Evolutionary conservation across 1,140 invertebrate species (phyloP), one percentile per base, ranked within the genome.

Genomic region (Drosophila nannoptera): DNA sequence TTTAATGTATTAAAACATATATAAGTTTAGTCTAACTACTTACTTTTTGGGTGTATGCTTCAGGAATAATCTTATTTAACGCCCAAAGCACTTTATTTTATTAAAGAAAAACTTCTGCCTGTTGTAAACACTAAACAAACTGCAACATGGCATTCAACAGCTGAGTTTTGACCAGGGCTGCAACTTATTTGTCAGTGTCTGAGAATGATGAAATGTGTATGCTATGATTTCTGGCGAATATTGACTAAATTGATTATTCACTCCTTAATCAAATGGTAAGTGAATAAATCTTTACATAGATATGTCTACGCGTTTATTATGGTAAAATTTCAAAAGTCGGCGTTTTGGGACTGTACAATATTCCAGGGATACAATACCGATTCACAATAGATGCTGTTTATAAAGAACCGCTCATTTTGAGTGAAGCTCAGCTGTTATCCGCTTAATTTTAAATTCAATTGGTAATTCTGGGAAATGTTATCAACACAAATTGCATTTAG

Each of bases 91-190:
- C 54, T 58, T 55, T 9, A 29, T 11, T 52, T 36, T 32, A 61
- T 40, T 31, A 38, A 29, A 7, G 35, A 11, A 3, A 32, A 29
- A n/a, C 14, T 35, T n/a, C 0, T 4, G n/a, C 32, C 46, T 2
- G 29, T 52, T 49, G 69, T 62, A 69, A 73, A 69, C 59, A 69
- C 29, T 45, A 58, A 69, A 63, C 56, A 69, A 68, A 31, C 49
- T 59, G 36, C 49, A 62, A 66, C 67, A 69, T 69, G 65, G 52
- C 63, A 53, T 40, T 55, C 69, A 72, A 72, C 69, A 72, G 69
- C 69, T 72, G 69, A 33, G 55, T 32, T 14, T 7, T 22, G 4
- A 5, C 56, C 33, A 68, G 65, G 58, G 65, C 46, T 68, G 42
- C 46, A 49, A n/a, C 16, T 12, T 11, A n/a, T 7, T 36, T 36